phyloP scores from a whole-genome alignment of 2,113 vertebrate genomes.

The Perca fluviatilis region DNA sequence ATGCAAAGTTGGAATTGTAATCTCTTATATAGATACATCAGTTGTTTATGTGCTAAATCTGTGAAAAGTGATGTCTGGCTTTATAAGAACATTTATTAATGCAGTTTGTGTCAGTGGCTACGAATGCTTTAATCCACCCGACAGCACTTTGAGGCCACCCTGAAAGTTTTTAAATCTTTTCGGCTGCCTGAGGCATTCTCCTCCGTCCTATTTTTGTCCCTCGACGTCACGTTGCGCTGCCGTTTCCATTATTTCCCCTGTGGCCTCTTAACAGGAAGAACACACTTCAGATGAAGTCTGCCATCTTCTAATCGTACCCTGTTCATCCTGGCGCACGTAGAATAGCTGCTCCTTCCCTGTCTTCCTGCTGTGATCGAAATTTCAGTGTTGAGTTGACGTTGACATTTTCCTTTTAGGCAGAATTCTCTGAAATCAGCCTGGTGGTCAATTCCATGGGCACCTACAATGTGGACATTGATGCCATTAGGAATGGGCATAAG shows the following conservation, averaged over 20 bases:
- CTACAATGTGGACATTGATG: slow-evolving; percentile 90
- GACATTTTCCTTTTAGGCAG: slow-evolving; percentile 83
- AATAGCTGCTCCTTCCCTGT: not conserved
- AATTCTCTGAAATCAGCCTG: slow-evolving; percentile 91
- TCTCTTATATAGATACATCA: not conserved
- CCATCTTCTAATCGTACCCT: not conserved
- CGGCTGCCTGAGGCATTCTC: slow-evolving; percentile 23
- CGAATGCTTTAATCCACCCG: not conserved
- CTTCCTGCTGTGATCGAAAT: not conserved
- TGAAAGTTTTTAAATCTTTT: slow-evolving; percentile 20
- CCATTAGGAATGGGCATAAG: slow-evolving; percentile 89
- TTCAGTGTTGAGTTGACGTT: not conserved
- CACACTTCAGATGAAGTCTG: slow-evolving; percentile 1
- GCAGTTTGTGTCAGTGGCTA: not conserved
- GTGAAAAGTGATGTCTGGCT: not conserved
- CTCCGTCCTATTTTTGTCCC: slow-evolving; percentile 46
- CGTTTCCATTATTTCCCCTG: slow-evolving; percentile 34
- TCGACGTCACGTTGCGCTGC: not conserved
- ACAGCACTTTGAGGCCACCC: not conserved
- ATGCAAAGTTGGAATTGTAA: slow-evolving; percentile 1
- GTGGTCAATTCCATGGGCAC: slow-evolving; percentile 89
- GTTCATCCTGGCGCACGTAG: not conserved
- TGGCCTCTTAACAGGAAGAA: slow-evolving; percentile 19
- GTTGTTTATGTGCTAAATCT: not conserved
- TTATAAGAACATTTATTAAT: not conserved